These are phyloP conservation scores for Galendromus occidentalis DNA, from an alignment of 1,140 invertebrate genomes.

Conservation along the genomic window DNA sequence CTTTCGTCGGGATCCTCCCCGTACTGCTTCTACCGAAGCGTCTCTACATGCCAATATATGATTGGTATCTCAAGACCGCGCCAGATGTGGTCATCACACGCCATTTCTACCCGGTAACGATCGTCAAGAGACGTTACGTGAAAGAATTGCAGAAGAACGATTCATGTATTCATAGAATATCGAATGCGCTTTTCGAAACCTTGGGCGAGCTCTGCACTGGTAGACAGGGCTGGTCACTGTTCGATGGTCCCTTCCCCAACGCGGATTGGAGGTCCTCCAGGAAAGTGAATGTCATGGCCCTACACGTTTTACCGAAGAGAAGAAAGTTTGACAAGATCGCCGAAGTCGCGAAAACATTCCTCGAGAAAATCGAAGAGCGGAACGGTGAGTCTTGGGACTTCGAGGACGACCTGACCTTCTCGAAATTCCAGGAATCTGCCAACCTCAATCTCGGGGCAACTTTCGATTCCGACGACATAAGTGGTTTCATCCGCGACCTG, in stretches of 20 bases:
- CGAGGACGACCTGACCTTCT: neutral
- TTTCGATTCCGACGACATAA: neutral
- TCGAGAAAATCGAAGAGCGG: neutral
- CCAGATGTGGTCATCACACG: neutral
- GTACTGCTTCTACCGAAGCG: neutral
- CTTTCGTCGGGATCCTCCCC: neutral
- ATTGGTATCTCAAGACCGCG: neutral
- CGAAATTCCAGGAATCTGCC: neutral
- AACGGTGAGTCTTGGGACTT: neutral
- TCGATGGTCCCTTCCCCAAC: neutral
- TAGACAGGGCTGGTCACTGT: neutral
- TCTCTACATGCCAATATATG: neutral
- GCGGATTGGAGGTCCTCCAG: neutral
- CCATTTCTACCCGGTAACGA: neutral
- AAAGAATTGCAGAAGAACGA: neutral
- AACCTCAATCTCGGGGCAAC: neutral
- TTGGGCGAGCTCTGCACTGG: neutral
- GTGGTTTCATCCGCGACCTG: neutral
- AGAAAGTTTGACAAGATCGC: neutral
- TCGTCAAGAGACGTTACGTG: neutral
- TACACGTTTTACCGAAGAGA: neutral
- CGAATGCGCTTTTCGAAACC: neutral
- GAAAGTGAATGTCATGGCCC: neutral
- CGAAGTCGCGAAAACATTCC: neutral
- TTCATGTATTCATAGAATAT: neutral